Evolutionary conservation across 2,888 invertebrate genomes (phyloP), one percentile per base, ranked within the genome.

Genomic region (Cheilosia vernalis): DNA sequence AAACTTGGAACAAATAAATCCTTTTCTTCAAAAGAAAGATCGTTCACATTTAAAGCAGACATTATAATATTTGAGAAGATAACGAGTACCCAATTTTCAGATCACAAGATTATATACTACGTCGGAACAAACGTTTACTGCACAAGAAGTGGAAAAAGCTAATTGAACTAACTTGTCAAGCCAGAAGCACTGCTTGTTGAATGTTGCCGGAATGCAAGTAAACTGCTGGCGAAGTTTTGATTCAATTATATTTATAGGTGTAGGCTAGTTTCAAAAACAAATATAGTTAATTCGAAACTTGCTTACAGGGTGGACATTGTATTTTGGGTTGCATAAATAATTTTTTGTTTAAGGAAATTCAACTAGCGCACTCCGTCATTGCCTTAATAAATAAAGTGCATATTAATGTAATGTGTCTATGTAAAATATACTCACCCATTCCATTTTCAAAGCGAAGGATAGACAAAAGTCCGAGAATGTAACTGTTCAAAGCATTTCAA

Each of bases 1-100:
- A 96, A 91, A 0, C 94, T 90, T 15, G 96, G 96, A 73, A 93
- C 92, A 90, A 93, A 90, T 33, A 95, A 92, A n/a, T 93, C 88
- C 90, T 94, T 94, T 89, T 94, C 94, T 89, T 93, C 93, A 85
- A 93, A 92, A 2, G 92, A 90, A 81, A 94, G 86, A 56, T 90
- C 88, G 37, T 88, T 88, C 13, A 91, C 90, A 61, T 89, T 89
- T 69, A 92, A 88, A 21, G 89, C 89, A 77, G 88, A 88, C 89
- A 89, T 89, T 37, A 51, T 87, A 66, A 33, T 44, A 61, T 33
- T 19, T 64, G 7, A 44, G 27, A n/a, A 17, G 4, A 27, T 24
- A 37, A 47, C 33, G 53, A n/a, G 15, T 33, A 40, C 6, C 0
- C 33, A 33, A 44, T 63, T 1, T 9, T 19, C n/a, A 21, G 63